Percentiles rank a stretch among this genome's conserved stretches.
Conservation (phyloP, 2,888 invertebrate genomes). For the Piscicola geometra region DNA sequence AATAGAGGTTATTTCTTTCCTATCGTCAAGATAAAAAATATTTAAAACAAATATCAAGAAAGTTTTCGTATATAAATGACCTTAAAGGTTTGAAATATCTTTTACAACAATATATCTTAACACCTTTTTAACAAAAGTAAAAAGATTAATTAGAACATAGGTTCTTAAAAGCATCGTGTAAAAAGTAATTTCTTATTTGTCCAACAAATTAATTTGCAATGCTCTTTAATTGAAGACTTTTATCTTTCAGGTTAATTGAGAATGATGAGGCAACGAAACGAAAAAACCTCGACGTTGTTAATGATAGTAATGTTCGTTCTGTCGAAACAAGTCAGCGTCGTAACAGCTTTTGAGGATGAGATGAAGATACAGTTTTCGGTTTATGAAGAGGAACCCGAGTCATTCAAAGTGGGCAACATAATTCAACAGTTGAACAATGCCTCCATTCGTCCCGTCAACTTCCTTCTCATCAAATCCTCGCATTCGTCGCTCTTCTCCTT, state of each 20-base stretch:
- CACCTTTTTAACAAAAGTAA: not conserved
- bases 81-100: too few relatives aligned
- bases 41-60: too few relatives aligned
- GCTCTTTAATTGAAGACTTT: not conserved
- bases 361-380: not conserved
- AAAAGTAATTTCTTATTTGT: not conserved
- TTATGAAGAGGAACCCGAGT: not conserved
- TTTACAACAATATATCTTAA: not conserved
- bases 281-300: not conserved
- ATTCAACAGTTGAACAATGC: not conserved
- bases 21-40: too few relatives aligned
- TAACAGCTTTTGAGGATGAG: not conserved
- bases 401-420: not conserved
- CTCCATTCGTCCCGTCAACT: not conserved
- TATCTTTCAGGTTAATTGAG: not conserved
- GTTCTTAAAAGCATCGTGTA: not conserved
- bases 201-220: not conserved
- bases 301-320: not conserved
- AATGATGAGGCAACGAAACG: not conserved
- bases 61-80: too few relatives aligned
- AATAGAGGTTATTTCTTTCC: too few relatives aligned
- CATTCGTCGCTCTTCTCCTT: not conserved
- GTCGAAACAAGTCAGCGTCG: not conserved
- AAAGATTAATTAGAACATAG: not conserved
- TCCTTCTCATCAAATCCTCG: not conserved